Percentiles rank a stretch among this genome's conserved stretches.
Conservation (phyloP, 2,797 vertebrate species). For the Poeciliopsis gracilis region DNA sequence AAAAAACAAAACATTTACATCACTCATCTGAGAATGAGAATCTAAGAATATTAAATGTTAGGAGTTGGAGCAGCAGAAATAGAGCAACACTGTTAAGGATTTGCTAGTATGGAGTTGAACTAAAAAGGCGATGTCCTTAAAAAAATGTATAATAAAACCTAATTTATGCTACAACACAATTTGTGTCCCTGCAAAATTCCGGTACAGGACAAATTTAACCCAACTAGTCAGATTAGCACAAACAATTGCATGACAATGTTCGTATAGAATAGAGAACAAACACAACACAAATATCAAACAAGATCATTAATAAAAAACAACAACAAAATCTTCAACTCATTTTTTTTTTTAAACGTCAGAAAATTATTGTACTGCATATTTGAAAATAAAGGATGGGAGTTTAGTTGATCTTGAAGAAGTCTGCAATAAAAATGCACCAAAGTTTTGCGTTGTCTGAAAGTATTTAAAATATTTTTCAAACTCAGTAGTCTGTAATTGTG, state of each 20-base stretch:
- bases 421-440: neutral
- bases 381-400: neutral
- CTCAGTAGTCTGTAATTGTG: neutral
- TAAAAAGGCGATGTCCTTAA: slow-evolving; percentile 9
- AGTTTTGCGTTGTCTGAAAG: neutral
- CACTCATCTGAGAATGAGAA: neutral
- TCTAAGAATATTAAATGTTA: neutral
- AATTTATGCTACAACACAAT: neutral
- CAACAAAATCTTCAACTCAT: neutral
- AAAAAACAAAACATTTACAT: neutral
- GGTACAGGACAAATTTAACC: slow-evolving; percentile 5
- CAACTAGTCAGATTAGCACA: slow-evolving; percentile 4
- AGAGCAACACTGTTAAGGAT: slow-evolving; percentile 1
- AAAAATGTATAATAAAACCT: slow-evolving; percentile 18
- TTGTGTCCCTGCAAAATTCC: slow-evolving; percentile 9
- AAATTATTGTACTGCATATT: neutral
- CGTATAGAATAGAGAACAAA: slow-evolving; percentile 6
- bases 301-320: neutral
- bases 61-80: neutral
- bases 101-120: slow-evolving; percentile 8
- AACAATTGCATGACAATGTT: neutral
- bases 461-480: neutral
- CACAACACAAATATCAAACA: neutral
- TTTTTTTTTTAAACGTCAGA: neutral
- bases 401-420: neutral